Conservation (phyloP, 2,113 vertebrate genomes). For the Balaenoptera acutorostrata region DNA sequence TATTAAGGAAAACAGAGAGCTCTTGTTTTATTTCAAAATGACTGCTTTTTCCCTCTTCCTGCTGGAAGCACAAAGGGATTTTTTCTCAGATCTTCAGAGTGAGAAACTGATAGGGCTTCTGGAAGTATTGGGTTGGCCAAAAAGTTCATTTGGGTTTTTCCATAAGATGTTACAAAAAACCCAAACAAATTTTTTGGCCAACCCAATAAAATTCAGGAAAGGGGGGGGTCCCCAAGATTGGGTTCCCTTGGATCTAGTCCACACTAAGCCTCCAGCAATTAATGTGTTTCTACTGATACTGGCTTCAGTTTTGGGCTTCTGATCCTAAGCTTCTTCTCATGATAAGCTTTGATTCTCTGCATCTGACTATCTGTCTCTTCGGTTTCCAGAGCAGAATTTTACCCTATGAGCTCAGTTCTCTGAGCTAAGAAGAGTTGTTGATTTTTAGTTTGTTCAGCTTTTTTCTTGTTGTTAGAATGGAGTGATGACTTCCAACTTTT, state of each 20-base stretch:
- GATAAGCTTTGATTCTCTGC: not conserved
- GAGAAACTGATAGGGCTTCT: not conserved
- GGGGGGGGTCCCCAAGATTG: fast-evolving
- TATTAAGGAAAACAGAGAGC: not conserved
- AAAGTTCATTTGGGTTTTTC: too few species aligned
- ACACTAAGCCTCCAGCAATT: not conserved
- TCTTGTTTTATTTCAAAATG: not conserved
- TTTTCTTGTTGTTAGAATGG: not conserved
- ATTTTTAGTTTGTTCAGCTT: not conserved
- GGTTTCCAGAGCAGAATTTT: not conserved
- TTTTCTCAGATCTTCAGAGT: not conserved
- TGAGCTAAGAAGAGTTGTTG: not conserved
- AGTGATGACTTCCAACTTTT: not conserved
- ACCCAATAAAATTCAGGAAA: not conserved
- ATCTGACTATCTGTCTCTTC: not conserved
- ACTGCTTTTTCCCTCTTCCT: not conserved
- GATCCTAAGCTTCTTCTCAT: not conserved
- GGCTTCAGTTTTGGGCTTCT: not conserved
- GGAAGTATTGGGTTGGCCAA: not conserved
- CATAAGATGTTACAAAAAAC: too few species aligned
- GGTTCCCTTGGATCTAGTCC: not conserved
- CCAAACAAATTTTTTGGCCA: too few species aligned
- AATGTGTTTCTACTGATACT: not conserved
- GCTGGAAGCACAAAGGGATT: not conserved
- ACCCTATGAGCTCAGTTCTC: not conserved